A percentile compares a stretch with the other conserved stretches of the same genome.
phyloP scores from a whole-genome alignment of 2,113 vertebrate genomes.

The Myrmophylax atrothorax region DNA sequence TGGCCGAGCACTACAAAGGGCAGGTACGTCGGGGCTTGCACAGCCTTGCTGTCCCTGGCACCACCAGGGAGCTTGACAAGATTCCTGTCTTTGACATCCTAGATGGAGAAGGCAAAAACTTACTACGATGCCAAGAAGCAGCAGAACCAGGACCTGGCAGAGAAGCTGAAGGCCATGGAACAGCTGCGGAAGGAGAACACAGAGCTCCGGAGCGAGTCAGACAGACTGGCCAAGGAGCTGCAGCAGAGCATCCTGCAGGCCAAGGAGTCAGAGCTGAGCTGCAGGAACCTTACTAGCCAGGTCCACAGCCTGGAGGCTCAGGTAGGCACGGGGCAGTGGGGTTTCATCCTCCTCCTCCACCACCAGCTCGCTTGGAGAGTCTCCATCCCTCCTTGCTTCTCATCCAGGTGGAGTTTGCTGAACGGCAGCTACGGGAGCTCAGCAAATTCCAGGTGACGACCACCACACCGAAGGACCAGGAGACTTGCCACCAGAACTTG shows the following conservation, averaged over 20 bases:
- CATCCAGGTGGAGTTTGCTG: conserved; percentile 80
- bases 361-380: neutral
- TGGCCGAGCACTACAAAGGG: conserved; percentile 85
- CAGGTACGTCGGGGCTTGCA: conserved; percentile 74
- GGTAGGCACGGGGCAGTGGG: conserved; percentile 57
- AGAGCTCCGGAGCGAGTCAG: conserved; percentile 67
- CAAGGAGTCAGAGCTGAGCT: conserved; percentile 72
- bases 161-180: conserved; percentile 77
- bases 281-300: conserved; percentile 75
- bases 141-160: conserved; percentile 82
- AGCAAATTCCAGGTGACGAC: conserved; percentile 67
- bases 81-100: neutral
- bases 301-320: conserved; percentile 85
- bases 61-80: neutral
- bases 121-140: conserved; percentile 88
- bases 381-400: neutral
- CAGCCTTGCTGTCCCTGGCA: accelerated
- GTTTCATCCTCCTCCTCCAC: accelerated
- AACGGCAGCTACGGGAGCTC: conserved; percentile 78
- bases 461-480: conserved; percentile 53
- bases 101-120: conserved; percentile 89
- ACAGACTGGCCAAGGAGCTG: conserved; percentile 78
- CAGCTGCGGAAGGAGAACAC: conserved; percentile 76
- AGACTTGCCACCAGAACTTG: conserved; percentile 40
- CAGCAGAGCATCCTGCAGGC: conserved; percentile 76